phyloP scores from a whole-genome alignment of 2,113 vertebrate species.

The Catagonus wagneri region DNA sequence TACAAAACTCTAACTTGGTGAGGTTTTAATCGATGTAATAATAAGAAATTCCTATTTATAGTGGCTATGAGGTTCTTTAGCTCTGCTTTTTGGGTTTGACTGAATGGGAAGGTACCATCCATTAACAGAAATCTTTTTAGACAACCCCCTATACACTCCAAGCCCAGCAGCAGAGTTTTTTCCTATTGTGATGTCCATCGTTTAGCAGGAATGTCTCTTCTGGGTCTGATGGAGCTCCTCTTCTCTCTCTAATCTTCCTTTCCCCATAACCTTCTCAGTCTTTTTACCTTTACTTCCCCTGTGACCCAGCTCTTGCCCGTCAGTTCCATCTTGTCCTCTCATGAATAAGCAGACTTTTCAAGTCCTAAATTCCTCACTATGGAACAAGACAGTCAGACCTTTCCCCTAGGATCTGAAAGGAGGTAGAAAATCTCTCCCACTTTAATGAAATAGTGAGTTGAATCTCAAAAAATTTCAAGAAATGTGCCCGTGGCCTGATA shows the following conservation, averaged over 20 bases:
- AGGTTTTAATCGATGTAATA: constrained; percentile 23
- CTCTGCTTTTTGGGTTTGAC: not conserved
- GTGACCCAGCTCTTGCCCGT: not conserved
- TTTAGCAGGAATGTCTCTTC: not conserved
- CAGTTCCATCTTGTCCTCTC: not conserved
- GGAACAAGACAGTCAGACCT: not conserved
- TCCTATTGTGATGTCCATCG: not conserved
- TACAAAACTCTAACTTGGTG: not conserved
- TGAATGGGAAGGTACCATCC: not conserved
- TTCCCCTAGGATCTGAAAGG: not conserved
- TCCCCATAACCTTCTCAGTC: not conserved
- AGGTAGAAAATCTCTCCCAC: not conserved
- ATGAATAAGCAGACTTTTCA: not conserved
- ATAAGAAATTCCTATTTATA: not conserved
- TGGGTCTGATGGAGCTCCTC: not conserved
- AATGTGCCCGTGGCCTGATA: not conserved
- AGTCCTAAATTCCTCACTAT: not conserved
- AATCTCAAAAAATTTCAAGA: not conserved
- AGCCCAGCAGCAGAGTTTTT: not conserved
- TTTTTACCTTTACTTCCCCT: not conserved
- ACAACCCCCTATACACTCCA: not conserved
- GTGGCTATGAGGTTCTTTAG: not conserved
- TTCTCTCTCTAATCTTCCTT: not conserved
- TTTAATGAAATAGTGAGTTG: not conserved
- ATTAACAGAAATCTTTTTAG: not conserved